These are phyloP conservation scores for Engystomops pustulosus DNA, from an alignment of 2,113 vertebrate genomes.

Conservation along the genomic window DNA sequence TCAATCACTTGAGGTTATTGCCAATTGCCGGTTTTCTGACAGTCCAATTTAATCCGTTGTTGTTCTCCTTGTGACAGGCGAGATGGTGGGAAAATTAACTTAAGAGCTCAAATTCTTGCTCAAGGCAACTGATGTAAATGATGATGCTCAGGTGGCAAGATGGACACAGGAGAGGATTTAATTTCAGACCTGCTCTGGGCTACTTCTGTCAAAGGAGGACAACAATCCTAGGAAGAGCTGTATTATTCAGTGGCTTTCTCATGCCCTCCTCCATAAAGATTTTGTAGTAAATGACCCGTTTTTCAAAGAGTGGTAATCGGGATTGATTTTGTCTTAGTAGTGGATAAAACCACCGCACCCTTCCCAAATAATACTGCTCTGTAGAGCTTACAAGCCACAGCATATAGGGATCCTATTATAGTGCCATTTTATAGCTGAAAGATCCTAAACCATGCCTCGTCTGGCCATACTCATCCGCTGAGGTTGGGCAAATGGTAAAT, in stretches of 20 bases:
- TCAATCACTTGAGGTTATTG: not conserved
- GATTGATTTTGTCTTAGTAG: not conserved
- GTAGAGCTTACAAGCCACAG: not conserved
- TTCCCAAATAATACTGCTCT: not conserved
- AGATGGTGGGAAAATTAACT: slow-evolving; percentile 51
- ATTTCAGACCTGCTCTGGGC: slow-evolving; percentile 46
- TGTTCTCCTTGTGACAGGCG: slow-evolving; percentile 18
- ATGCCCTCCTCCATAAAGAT: no score
- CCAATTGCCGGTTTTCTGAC: not conserved
- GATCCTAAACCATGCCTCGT: no score
- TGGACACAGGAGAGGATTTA: slow-evolving; percentile 39
- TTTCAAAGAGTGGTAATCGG: not conserved
- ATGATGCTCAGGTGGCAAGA: slow-evolving; percentile 48
- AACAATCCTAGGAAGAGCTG: no score
- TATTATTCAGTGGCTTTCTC: no score
- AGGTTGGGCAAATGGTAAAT: no score
- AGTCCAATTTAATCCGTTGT: slow-evolving; percentile 14
- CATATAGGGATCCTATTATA: not conserved
- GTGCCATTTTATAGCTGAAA: not conserved
- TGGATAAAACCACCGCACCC: not conserved
- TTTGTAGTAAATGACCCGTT: not conserved
- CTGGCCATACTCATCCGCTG: no score
- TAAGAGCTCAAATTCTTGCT: slow-evolving; percentile 44
- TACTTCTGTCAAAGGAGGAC: slow-evolving; percentile 16
- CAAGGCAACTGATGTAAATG: slow-evolving; percentile 26